Percentiles rank a stretch among this genome's conserved stretches.
phyloP scores from a whole-genome alignment of 2,888 invertebrate species.

The Leucophenga maculata region DNA sequence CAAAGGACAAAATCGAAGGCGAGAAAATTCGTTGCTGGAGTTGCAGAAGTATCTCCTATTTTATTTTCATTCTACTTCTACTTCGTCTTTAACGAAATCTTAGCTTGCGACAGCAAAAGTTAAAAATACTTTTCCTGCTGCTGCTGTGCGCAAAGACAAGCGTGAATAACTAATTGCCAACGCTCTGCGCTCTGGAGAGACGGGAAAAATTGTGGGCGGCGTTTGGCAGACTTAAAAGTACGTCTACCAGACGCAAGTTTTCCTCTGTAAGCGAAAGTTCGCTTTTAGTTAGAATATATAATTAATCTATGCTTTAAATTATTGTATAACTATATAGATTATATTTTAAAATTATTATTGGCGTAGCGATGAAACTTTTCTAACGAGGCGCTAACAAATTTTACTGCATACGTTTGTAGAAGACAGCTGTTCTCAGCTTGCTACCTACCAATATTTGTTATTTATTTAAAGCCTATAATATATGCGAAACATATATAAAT shows the following conservation, averaged over 20 bases:
- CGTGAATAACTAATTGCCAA: slow-evolving; percentile 69
- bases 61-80: no score
- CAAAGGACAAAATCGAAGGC: neutral
- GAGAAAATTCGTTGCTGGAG: slow-evolving; percentile 20
- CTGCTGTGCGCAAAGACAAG: slow-evolving; percentile 51
- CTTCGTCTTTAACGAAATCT: neutral
- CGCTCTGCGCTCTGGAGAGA: slow-evolving; percentile 12
- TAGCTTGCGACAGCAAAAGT: slow-evolving; percentile 25
- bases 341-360: slow-evolving; percentile 52
- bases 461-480: neutral
- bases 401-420: neutral
- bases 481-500: no score
- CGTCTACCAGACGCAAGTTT: neutral
- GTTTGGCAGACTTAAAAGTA: neutral
- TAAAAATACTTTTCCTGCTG: slow-evolving; percentile 30
- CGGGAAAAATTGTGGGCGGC: neutral
- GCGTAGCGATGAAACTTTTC: no score
- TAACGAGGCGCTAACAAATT: no score
- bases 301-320: slow-evolving; percentile 66
- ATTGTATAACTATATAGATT: slow-evolving; percentile 55
- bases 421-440: neutral
- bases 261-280: slow-evolving; percentile 47
- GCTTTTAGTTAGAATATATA: slow-evolving; percentile 65
- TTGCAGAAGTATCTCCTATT: neutral
- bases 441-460: neutral